phyloP scores from a whole-genome alignment of 2,797 vertebrate genomes.

The Propithecus deckenii region DNA sequence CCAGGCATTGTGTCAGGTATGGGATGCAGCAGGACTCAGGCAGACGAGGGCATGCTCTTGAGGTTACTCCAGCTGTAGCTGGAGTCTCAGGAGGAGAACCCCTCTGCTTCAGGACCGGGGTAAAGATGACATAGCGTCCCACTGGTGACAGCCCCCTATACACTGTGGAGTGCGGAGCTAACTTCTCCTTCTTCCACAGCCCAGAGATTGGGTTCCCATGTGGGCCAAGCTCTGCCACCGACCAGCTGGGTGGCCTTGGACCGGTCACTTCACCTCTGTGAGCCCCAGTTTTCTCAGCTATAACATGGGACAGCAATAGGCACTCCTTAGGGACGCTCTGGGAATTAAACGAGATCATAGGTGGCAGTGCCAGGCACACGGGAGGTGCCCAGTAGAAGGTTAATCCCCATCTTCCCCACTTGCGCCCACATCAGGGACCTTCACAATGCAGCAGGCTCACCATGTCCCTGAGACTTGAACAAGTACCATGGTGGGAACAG shows the following conservation, averaged over 20 bases:
- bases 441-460: background rate
- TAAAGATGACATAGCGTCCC: background rate
- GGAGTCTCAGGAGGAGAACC: background rate
- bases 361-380: background rate
- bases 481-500: background rate
- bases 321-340: background rate
- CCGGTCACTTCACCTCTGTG: background rate
- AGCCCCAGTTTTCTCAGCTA: background rate
- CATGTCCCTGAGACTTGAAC: background rate
- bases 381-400: background rate
- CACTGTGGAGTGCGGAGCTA: rapidly evolving
- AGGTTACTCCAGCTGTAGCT: background rate
- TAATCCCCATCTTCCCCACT: background rate
- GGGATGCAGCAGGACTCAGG: background rate
- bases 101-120: background rate
- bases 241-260: background rate
- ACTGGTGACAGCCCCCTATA: background rate
- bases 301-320: background rate
- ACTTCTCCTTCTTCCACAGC: background rate
- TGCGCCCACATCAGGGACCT: background rate
- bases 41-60: background rate
- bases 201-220: background rate
- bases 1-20: background rate
- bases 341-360: background rate
- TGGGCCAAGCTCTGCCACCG: background rate